Evolutionary conservation across 2,888 invertebrate genomes (phyloP).

Genomic region (Sarcophaga rosellei): DNA sequence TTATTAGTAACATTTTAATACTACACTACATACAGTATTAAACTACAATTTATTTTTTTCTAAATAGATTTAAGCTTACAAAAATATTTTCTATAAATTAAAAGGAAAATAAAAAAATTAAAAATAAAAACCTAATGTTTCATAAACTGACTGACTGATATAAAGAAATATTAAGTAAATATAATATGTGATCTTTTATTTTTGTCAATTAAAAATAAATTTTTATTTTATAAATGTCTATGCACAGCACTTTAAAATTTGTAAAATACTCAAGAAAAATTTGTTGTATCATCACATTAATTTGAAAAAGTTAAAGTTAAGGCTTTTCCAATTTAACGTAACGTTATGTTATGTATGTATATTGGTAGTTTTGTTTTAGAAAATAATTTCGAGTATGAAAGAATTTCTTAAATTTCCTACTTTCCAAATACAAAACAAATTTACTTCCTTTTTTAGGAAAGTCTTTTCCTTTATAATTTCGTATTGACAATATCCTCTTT

Average conservation of each 20-base stretch:
- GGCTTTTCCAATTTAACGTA: no score
- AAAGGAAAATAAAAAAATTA: background rate
- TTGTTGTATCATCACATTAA: background rate
- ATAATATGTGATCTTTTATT: background rate
- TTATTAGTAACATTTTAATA: background rate
- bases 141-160: background rate
- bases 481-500: constrained; percentile 77
- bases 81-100: constrained; percentile 1
- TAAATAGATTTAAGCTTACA: background rate
- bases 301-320: no score
- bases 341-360: background rate
- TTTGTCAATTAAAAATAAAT: background rate
- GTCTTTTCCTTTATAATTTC: constrained; percentile 73
- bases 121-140: background rate
- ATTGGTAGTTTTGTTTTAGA: background rate
- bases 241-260: constrained; percentile 56
- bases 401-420: no score
- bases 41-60: background rate
- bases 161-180: background rate
- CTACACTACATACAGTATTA: no score
- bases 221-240: constrained; percentile 31
- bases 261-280: constrained; percentile 19
- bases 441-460: background rate
- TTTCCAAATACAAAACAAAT: no score
- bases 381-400: constrained; percentile 10